These are phyloP conservation scores for Muraenolepis orangiensis DNA, from an alignment of 2,797 vertebrate species.

Conservation along the genomic window DNA sequence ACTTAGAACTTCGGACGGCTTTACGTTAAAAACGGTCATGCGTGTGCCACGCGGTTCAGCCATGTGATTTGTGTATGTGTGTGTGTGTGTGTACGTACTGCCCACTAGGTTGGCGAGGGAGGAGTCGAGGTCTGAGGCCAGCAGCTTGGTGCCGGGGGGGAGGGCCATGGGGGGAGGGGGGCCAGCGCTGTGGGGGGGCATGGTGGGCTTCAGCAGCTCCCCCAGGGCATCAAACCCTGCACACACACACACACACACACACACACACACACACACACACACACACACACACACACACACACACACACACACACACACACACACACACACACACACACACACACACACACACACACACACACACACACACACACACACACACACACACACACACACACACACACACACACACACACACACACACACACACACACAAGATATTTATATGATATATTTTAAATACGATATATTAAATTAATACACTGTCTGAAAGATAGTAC, in stretches of 20 bases:
- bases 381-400: background rate
- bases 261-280: background rate
- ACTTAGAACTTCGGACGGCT: background rate
- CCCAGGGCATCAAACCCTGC: slow-evolving; percentile 76
- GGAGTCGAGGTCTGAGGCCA: slow-evolving; percentile 84
- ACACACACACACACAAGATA: slow-evolving; percentile 1
- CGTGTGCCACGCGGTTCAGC: background rate
- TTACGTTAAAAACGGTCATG: background rate
- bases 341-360: background rate
- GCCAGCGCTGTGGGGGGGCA: slow-evolving; percentile 71
- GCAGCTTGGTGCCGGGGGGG: slow-evolving; percentile 74
- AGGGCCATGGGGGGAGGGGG: slow-evolving; percentile 66
- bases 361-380: slow-evolving; percentile 1
- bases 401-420: slow-evolving; percentile 3
- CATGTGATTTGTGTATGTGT: background rate
- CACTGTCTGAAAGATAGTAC: too few species aligned
- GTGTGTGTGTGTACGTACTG: slow-evolving; percentile 75
- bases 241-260: slow-evolving; percentile 3
- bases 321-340: background rate
- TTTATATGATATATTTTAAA: too few species aligned
- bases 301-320: background rate
- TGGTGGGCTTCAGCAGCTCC: slow-evolving; percentile 80
- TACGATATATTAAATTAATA: too few species aligned
- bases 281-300: background rate
- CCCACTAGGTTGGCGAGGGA: slow-evolving; percentile 87